These are phyloP conservation scores for Cepaea nemoralis DNA, from an alignment of 1,140 invertebrate species.

Conservation along the genomic window DNA sequence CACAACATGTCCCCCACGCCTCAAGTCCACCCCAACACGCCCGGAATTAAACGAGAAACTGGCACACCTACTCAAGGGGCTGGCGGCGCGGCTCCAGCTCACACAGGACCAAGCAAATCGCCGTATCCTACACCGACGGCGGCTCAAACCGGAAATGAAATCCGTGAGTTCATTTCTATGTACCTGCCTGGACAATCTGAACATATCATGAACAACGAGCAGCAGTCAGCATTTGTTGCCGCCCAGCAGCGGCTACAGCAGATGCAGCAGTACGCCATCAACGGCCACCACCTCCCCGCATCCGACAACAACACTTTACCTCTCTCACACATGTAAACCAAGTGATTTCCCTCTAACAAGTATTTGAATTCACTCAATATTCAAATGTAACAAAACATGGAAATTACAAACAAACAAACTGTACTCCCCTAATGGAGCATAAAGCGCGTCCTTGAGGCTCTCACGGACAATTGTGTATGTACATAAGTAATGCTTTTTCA, in stretches of 20 bases:
- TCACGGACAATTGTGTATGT: no score
- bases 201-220: constrained; percentile 44
- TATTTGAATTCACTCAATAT: neutral
- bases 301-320: constrained; percentile 77
- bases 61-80: constrained; percentile 74
- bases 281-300: constrained; percentile 52
- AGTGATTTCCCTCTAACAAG: neutral
- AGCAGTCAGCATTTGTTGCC: constrained; percentile 62
- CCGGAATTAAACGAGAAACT: constrained; percentile 57
- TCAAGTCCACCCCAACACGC: constrained; percentile 69
- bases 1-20: constrained; percentile 72
- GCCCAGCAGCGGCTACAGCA: constrained; percentile 74
- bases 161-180: constrained; percentile 86
- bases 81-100: constrained; percentile 78
- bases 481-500: no score
- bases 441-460: no score
- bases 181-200: constrained; percentile 77
- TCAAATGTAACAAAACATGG: no score
- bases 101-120: constrained; percentile 75
- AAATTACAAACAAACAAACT: no score
- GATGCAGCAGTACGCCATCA: constrained; percentile 68
- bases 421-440: no score
- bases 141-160: constrained; percentile 72
- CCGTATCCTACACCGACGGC: constrained; percentile 67
- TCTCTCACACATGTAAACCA: constrained; percentile 82